Evolutionary conservation across 2,113 vertebrate species (phyloP), one percentile per base, ranked within the genome.

Genomic region (Arenaria interpres): DNA sequence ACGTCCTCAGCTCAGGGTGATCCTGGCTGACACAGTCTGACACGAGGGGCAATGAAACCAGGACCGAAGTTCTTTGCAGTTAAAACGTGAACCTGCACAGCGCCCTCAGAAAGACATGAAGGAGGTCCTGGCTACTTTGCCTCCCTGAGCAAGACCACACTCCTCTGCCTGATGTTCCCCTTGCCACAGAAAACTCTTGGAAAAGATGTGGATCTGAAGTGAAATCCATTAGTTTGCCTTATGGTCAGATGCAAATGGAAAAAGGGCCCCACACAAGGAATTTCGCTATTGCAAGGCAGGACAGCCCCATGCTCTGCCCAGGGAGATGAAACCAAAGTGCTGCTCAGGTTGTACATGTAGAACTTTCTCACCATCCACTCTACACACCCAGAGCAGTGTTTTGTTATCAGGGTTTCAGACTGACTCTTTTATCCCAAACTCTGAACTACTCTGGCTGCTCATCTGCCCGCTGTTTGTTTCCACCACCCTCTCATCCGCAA

Each of bases 61-160:
- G 46, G 18, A 32, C 27, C 8, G 3, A 43, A 76, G 41, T 39
- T 75, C n/a, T 50, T 23, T 14, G 11, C 25, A 51, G 37, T 18
- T 21, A 35, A 78, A 71, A 59, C 23, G n/a, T 1, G 1, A 59
- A 25, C 46, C 45, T 19, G 13, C 1, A 3, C 46, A 53, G 51
- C 32, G 8, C 9, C 32, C n/a, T 43, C 46, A 60, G n/a, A 20
- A 91, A 39, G 35, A 46, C 30, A 19, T 32, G 27, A 35, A 39
- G 25, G 15, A 82, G 15, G 15, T 86, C 54, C 32, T 2, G 5
- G 30, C 25, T 60, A 4, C 32, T 11, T 43, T 48, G 54, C n/a
- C n/a, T 77, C 35, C n/a, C 10, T 0, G 2, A 57, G 41, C 51
- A 75, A 39, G 33, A 48, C 33, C 20, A 9, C 0, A 0, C 3